Conservation (phyloP, 2,113 vertebrate genomes). For the Otolemur garnettii region DNA sequence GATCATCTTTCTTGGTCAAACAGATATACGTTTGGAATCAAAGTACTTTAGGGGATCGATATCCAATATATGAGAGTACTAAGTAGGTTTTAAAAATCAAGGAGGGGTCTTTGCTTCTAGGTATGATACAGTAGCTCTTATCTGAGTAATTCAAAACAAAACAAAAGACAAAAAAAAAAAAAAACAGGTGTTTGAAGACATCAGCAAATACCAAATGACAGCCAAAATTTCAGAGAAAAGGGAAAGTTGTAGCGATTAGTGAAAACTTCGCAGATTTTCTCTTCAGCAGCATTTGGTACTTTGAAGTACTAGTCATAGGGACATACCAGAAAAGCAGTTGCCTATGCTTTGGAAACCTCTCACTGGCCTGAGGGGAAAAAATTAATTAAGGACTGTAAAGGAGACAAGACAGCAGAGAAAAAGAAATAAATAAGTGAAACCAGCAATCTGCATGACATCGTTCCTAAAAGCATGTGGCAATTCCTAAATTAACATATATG, state of each 20-base stretch:
- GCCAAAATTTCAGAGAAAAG: not conserved
- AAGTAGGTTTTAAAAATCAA: not conserved
- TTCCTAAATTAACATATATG: not conserved
- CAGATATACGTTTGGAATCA: not conserved
- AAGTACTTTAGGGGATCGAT: not conserved
- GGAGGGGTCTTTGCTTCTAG: not conserved
- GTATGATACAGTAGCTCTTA: not conserved
- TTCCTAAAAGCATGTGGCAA: not conserved
- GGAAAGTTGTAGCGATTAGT: not conserved
- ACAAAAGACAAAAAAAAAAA: not conserved
- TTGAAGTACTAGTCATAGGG: not conserved
- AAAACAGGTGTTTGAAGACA: not conserved
- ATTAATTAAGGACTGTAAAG: not conserved
- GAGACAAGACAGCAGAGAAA: not conserved
- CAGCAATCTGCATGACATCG: not conserved
- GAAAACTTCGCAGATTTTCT: not conserved
- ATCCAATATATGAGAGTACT: not conserved
- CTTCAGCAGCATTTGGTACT: not conserved
- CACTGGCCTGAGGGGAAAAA: not conserved
- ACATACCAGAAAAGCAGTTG: not conserved
- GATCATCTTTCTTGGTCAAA: not conserved
- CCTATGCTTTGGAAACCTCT: not conserved
- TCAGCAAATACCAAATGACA: not conserved
- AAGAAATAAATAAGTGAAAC: not conserved
- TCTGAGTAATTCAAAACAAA: not conserved